phyloP scores from a whole-genome alignment of 2,888 invertebrate species.

The Graphium colonna region DNA sequence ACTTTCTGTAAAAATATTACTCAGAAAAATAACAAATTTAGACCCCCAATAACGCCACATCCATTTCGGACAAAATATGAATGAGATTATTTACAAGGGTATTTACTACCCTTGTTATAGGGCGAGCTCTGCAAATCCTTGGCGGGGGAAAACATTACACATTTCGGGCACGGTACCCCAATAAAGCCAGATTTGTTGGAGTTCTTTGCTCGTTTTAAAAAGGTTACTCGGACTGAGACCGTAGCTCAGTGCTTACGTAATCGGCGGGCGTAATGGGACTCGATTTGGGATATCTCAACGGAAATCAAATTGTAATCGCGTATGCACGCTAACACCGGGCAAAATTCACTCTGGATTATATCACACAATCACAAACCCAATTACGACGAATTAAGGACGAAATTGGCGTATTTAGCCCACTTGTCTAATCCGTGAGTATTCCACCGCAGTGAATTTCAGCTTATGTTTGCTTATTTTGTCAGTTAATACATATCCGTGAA shows the following conservation, averaged over 20 bases:
- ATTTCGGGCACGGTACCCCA: conserved; percentile 18
- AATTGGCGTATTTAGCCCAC: background rate
- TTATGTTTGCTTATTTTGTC: background rate
- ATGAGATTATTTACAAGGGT: background rate
- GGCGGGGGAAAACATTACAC: conserved; percentile 16
- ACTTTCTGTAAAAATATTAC: no score
- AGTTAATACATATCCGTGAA: background rate
- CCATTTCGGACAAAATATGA: background rate
- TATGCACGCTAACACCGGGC: conserved; percentile 11
- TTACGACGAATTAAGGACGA: background rate
- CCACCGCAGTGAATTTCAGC: no score
- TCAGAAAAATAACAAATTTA: no score
- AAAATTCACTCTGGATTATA: background rate
- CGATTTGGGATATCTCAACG: conserved; percentile 19
- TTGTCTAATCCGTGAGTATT: no score
- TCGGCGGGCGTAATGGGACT: conserved; percentile 9
- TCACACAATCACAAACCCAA: conserved; percentile 9
- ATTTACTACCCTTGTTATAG: conserved; percentile 4
- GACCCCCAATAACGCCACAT: background rate
- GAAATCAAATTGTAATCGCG: conserved; percentile 22
- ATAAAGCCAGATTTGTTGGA: conserved; percentile 23
- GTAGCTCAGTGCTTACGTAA: conserved; percentile 12
- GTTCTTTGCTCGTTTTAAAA: conserved; percentile 12
- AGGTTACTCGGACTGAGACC: conserved; percentile 8
- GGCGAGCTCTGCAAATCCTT: conserved; percentile 5